phyloP scores from a whole-genome alignment of 2,113 vertebrate genomes.

The Toxotes chatareus region DNA sequence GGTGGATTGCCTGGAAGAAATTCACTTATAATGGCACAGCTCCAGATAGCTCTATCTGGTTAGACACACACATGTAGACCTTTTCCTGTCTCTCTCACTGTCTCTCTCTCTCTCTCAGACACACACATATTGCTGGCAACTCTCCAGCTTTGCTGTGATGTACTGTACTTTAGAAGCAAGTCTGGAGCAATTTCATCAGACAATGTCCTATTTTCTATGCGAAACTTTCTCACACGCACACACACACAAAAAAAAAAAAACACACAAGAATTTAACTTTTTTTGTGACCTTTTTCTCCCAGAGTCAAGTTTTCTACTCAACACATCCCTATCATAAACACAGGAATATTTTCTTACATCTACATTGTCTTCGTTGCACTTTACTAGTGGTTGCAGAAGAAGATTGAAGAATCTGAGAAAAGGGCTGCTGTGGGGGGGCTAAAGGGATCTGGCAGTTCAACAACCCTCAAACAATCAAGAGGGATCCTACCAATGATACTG shows the following conservation, averaged over 20 bases:
- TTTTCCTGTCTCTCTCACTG: constrained; percentile 24
- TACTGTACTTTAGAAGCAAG: constrained; percentile 50
- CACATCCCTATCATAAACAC: constrained; percentile 8
- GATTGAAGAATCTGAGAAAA: background rate
- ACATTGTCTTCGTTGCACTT: background rate
- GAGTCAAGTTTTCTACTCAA: background rate
- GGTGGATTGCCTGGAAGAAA: constrained; percentile 49
- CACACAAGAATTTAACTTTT: constrained; percentile 4
- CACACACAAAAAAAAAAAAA: constrained; percentile 20
- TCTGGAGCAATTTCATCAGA: constrained; percentile 60
- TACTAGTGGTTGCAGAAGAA: background rate
- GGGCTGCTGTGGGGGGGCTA: background rate
- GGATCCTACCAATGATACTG: constrained; percentile 9
- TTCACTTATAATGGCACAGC: constrained; percentile 42
- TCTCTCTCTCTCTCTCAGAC: background rate
- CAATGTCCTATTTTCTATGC: constrained; percentile 38
- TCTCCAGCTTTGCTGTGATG: constrained; percentile 61
- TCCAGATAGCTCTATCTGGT: constrained; percentile 39
- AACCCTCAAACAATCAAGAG: constrained; percentile 41
- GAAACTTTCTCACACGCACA: constrained; percentile 30
- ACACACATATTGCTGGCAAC: constrained; percentile 49
- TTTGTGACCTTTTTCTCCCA: background rate
- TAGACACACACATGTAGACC: constrained; percentile 30
- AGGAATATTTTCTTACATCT: background rate
- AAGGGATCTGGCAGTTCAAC: constrained; percentile 40